Evolutionary conservation across 2,888 invertebrate species (phyloP).

Genomic region (Euphydryas editha): DNA sequence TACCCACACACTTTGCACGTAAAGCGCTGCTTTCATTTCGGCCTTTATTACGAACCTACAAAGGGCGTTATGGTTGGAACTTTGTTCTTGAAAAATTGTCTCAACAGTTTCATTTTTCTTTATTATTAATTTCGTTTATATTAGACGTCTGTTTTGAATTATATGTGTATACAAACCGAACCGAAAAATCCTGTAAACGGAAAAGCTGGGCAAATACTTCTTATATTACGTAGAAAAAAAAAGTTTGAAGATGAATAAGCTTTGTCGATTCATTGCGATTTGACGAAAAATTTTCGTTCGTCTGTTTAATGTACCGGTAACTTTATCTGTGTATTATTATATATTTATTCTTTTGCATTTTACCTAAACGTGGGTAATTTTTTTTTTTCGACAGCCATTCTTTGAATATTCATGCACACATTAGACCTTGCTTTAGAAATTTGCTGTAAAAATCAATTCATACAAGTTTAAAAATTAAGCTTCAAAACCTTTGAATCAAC

Average conservation of each 20-base stretch:
- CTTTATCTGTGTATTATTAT: too few relatives aligned
- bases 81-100: neutral
- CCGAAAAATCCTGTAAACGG: too few relatives aligned
- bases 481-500: too few relatives aligned
- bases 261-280: too few relatives aligned
- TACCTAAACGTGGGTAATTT: slow-evolving; percentile 17
- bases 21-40: neutral
- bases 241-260: too few relatives aligned
- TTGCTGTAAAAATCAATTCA: too few relatives aligned
- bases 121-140: neutral
- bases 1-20: slow-evolving; percentile 19
- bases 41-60: neutral
- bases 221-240: too few relatives aligned
- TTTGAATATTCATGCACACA: slow-evolving; percentile 31
- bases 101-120: neutral
- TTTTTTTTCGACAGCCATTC: slow-evolving; percentile 18
- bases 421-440: slow-evolving; percentile 16
- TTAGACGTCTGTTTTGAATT: neutral
- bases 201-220: too few relatives aligned
- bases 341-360: slow-evolving; percentile 5
- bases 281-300: too few relatives aligned
- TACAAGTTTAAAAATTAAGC: too few relatives aligned
- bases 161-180: too few relatives aligned
- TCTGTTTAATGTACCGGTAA: too few relatives aligned
- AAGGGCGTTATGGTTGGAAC: slow-evolving; percentile 5